These are phyloP conservation scores for Centropristis striata DNA, from an alignment of 2,113 vertebrate genomes.

Conservation along the genomic window DNA sequence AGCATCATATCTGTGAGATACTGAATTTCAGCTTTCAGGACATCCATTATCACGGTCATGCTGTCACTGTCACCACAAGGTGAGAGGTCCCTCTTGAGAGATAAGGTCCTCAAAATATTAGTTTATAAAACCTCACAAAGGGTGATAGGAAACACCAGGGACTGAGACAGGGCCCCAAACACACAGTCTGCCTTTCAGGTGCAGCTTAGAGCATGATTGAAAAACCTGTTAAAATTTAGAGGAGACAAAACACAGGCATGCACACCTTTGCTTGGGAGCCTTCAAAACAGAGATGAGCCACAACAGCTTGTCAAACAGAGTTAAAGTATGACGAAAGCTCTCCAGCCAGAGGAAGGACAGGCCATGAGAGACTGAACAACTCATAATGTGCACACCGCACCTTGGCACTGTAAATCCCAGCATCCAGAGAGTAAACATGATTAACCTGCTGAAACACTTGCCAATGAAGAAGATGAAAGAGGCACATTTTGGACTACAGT, in stretches of 20 bases:
- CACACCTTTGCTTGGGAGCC: background rate
- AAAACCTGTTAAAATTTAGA: background rate
- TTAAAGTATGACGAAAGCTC: slow-evolving; percentile 21
- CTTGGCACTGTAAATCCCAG: slow-evolving; percentile 2
- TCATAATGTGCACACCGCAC: slow-evolving; percentile 3
- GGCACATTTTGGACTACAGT: slow-evolving; percentile 1
- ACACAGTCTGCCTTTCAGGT: background rate
- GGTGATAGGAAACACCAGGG: background rate
- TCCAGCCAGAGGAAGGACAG: background rate
- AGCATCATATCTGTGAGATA: background rate
- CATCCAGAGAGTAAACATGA: slow-evolving; percentile 17
- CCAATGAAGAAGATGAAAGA: slow-evolving; percentile 24
- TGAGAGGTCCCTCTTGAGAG: background rate
- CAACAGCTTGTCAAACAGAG: slow-evolving; percentile 13
- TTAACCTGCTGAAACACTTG: slow-evolving; percentile 18
- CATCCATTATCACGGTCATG: background rate
- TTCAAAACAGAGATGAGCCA: slow-evolving; percentile 1
- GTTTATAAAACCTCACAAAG: background rate
- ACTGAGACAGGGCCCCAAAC: background rate
- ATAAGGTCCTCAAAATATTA: slow-evolving; percentile 1
- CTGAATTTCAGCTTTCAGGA: background rate
- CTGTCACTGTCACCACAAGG: background rate
- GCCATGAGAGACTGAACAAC: slow-evolving; percentile 7
- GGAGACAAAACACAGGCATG: slow-evolving; percentile 1
- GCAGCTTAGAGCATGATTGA: slow-evolving; percentile 1